These are phyloP conservation scores for Habroteleia sp. DNA, from an alignment of 2,888 invertebrate genomes.

Conservation along the genomic window DNA sequence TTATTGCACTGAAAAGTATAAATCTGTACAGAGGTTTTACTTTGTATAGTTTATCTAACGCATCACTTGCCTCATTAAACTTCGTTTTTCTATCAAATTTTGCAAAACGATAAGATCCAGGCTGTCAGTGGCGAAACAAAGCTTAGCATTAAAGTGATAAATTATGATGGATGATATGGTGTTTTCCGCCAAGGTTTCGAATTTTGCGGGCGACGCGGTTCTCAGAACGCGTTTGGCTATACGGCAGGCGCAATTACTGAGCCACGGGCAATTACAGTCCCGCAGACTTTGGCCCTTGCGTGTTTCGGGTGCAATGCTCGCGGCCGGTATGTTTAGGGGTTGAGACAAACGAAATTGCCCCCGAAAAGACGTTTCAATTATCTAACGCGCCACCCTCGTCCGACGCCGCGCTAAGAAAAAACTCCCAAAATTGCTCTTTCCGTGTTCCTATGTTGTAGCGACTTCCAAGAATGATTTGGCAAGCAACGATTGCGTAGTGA, in stretches of 20 bases:
- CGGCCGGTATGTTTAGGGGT: conserved; percentile 38
- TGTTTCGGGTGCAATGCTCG: conserved; percentile 56
- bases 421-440: conserved; percentile 36
- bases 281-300: conserved; percentile 58
- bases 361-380: conserved; percentile 54
- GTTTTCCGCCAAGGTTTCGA: conserved; percentile 42
- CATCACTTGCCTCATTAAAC: conserved; percentile 21
- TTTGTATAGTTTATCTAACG: conserved; percentile 1
- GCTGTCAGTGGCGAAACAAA: conserved; percentile 39
- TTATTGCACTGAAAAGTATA: conserved; percentile 18
- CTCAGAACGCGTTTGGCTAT: conserved; percentile 46
- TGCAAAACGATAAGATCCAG: conserved; percentile 41
- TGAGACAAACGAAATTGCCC: conserved; percentile 39
- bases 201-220: conserved; percentile 52
- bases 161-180: conserved; percentile 55
- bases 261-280: conserved; percentile 59
- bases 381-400: conserved; percentile 17
- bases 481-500: conserved; percentile 27
- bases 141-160: conserved; percentile 49
- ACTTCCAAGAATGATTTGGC: conserved; percentile 45
- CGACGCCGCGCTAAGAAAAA: conserved; percentile 18
- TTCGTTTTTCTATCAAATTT: conserved; percentile 27
- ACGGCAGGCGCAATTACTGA: conserved; percentile 57
- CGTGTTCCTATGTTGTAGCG: conserved; percentile 3
- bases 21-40: too few relatives aligned